These are phyloP conservation scores for Drosophila lini DNA, from an alignment of 1,140 invertebrate genomes.

Conservation along the genomic window DNA sequence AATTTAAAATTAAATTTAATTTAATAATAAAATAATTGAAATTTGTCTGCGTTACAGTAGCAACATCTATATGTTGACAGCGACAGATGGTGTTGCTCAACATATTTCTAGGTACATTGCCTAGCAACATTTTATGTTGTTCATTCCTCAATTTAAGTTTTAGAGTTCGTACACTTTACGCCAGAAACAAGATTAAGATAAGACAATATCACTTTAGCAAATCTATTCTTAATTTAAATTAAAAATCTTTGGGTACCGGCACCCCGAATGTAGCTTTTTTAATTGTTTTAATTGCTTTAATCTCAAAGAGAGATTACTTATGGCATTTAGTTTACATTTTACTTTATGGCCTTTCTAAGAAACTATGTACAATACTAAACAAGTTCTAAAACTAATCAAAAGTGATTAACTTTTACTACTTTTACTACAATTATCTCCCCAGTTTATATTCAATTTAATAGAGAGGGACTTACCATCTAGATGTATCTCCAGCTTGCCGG, in stretches of 20 bases:
- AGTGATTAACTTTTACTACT: too few species aligned
- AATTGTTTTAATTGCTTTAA: too few species aligned
- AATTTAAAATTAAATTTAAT: too few species aligned
- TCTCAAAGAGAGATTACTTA: too few species aligned
- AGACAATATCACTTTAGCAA: too few species aligned
- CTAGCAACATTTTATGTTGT: background rate
- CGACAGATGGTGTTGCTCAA: background rate
- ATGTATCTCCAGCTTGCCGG: conserved; percentile 90
- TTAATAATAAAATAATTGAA: background rate
- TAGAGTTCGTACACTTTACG: background rate
- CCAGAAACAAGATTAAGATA: background rate
- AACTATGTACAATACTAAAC: background rate
- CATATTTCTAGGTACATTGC: background rate
- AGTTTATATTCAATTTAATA: background rate
- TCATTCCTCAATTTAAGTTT: background rate
- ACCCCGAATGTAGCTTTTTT: too few species aligned
- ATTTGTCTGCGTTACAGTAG: too few species aligned
- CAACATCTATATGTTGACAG: background rate
- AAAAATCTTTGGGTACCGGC: too few species aligned
- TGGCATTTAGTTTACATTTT: background rate
- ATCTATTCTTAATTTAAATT: too few species aligned
- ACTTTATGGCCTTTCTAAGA: too few species aligned
- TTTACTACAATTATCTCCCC: background rate
- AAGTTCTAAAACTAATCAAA: background rate
- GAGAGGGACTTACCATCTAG: conserved; percentile 88